These are phyloP conservation scores for Microcebus lehilahytsara DNA, from an alignment of 2,113 vertebrate species.

Conservation along the genomic window DNA sequence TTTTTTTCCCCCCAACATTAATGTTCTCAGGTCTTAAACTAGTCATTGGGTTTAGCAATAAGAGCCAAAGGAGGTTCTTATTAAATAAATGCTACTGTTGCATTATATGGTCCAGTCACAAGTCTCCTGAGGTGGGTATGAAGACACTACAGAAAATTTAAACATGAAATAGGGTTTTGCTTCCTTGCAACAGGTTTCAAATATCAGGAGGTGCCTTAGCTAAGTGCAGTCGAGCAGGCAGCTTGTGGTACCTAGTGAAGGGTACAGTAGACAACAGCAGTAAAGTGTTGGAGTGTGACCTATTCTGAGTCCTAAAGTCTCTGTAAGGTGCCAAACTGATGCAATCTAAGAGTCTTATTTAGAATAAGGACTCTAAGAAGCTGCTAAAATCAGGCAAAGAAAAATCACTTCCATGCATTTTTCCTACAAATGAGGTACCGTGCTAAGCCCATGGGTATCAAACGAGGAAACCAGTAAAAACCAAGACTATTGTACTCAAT, in stretches of 20 bases:
- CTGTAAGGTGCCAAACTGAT: neutral
- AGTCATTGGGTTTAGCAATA: neutral
- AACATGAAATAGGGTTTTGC: neutral
- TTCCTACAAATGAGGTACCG: neutral
- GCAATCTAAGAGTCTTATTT: neutral
- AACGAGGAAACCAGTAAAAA: neutral
- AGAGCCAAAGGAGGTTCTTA: neutral
- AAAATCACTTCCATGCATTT: neutral
- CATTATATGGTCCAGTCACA: neutral
- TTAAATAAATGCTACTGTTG: neutral
- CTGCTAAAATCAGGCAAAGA: neutral
- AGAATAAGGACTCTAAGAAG: neutral
- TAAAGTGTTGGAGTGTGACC: neutral
- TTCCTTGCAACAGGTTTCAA: neutral
- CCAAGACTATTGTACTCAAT: neutral
- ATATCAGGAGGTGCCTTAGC: neutral
- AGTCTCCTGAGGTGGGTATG: neutral
- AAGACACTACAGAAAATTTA: neutral
- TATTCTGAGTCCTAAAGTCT: neutral
- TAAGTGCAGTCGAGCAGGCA: neutral
- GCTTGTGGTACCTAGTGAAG: neutral
- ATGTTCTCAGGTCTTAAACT: slow-evolving; percentile 12
- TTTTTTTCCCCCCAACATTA: neutral
- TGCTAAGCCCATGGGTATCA: neutral
- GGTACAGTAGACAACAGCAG: neutral